Evolutionary conservation across 2,113 vertebrate species (phyloP), one percentile per base, ranked within the genome.

Genomic region (Phainopepla nitens): DNA sequence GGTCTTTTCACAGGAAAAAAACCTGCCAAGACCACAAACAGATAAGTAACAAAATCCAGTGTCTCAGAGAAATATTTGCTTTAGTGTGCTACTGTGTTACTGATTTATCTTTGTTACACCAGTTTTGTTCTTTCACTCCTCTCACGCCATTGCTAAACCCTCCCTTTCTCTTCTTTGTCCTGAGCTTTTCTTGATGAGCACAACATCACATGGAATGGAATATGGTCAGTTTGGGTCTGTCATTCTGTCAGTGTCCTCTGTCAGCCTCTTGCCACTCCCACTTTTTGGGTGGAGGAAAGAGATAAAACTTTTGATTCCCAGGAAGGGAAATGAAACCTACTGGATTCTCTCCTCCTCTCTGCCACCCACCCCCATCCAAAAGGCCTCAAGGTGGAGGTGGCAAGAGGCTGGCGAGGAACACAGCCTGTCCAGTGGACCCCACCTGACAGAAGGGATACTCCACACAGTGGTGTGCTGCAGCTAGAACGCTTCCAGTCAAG

Each of bases 371-470:
- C 20, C 25, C 14, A 27, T 16, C 25, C 7, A 13, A 56, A 70
- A 66, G 5, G 19, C 13, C 20, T 1, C 0, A 21, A 45, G 9
- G 21, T 56, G 41, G 18, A 5, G 2, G 7, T 42, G 17, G 27
- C 22, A 73, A 56, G 18, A 81, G 62, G 4, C 15, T 56, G 33
- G 25, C 33, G 65, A 56, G 21, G 53, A 27, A 21, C 35, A 35
- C 5, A 0, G 0, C 22, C 42, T 45, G 53, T 15, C n/a, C 2
- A 2, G 18, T 1, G 2, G 15, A 23, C 35, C 17, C 20, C 45
- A 10, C 31, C 4, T 64, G 49, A 23, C 28, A 33, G 68, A 64
- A 68, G 10, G 13, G 12, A 18, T 51, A 9, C 9, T 64, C 27
- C 45, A 10, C 9, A 24, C 2, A n/a, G 1, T 11, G 27, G 4